phyloP scores from a whole-genome alignment of 92 coral and sea anemone species.

The Siderastrea siderea region DNA sequence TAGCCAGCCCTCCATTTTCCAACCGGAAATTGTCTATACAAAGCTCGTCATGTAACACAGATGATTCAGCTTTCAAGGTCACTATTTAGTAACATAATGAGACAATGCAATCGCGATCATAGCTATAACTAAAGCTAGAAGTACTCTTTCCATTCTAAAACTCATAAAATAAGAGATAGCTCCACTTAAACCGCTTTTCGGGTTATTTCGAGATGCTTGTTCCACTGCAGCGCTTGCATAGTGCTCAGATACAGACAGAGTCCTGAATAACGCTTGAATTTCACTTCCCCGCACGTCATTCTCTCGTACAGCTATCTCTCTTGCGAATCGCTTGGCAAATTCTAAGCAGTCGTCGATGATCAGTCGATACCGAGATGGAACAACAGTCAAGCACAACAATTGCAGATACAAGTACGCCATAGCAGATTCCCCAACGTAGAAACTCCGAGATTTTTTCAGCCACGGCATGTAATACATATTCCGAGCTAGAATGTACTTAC shows the following conservation, averaged over 20 bases:
- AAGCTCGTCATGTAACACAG: no score
- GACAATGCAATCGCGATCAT: slow-evolving; percentile 5
- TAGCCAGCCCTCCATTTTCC: no score
- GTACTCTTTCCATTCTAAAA: slow-evolving; percentile 28
- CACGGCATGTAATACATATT: slow-evolving; percentile 36
- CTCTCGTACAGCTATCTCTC: slow-evolving; percentile 38
- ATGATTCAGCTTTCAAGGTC: no score
- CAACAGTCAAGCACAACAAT: slow-evolving; percentile 32
- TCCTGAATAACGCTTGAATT: slow-evolving; percentile 26
- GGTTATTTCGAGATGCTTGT: slow-evolving; percentile 42
- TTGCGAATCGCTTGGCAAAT: slow-evolving; percentile 35
- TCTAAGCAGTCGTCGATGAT: slow-evolving; percentile 44
- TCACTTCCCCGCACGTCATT: slow-evolving; percentile 19
- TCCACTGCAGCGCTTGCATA: slow-evolving; percentile 19
- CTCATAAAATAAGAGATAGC: slow-evolving; percentile 41
- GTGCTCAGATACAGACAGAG: slow-evolving; percentile 26
- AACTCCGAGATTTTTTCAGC: slow-evolving; percentile 44
- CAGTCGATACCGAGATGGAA: slow-evolving; percentile 38
- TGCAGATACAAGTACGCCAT: slow-evolving; percentile 37
- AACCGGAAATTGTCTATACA: no score
- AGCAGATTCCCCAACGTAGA: slow-evolving; percentile 37
- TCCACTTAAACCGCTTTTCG: slow-evolving; percentile 18
- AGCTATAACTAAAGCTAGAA: neutral
- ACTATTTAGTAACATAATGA: neutral
- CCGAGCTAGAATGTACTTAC: slow-evolving; percentile 9